Conservation (phyloP, 2,113 vertebrate genomes). For the Hystrix brachyura region DNA sequence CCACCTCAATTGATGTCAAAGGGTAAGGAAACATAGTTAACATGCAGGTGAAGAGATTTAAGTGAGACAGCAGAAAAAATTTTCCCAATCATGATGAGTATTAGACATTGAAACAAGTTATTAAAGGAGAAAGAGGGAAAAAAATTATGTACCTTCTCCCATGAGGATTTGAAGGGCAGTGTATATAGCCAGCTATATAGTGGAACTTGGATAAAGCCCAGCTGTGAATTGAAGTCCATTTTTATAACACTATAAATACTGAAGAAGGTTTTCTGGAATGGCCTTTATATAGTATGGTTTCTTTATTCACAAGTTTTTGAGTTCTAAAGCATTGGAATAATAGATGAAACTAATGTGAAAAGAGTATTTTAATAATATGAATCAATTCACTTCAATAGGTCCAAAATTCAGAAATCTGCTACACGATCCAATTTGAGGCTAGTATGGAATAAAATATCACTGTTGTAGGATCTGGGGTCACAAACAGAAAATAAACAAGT, state of each 20-base stretch:
- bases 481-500: slow-evolving; percentile 70
- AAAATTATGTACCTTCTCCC: slow-evolving; percentile 49
- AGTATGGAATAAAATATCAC: slow-evolving; percentile 15
- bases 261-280: neutral
- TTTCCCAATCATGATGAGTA: neutral
- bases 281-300: slow-evolving; percentile 52
- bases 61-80: slow-evolving; percentile 56
- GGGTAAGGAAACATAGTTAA: slow-evolving; percentile 59
- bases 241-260: slow-evolving; percentile 77
- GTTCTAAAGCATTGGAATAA: neutral
- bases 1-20: slow-evolving; percentile 49
- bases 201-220: slow-evolving; percentile 68
- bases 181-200: slow-evolving; percentile 67
- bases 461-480: neutral
- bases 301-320: slow-evolving; percentile 56
- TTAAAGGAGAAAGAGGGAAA: slow-evolving; percentile 47
- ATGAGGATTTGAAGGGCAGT: slow-evolving; percentile 21
- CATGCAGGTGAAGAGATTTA: slow-evolving; percentile 64
- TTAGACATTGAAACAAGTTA: slow-evolving; percentile 67
- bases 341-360: slow-evolving; percentile 52
- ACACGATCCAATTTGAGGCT: neutral
- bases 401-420: slow-evolving; percentile 50
- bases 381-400: slow-evolving; percentile 50
- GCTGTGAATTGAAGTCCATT: slow-evolving; percentile 66
- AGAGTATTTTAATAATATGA: slow-evolving; percentile 57